These are phyloP conservation scores for Meriones psammophilus DNA, from an alignment of 2,797 vertebrate genomes.

Conservation along the genomic window DNA sequence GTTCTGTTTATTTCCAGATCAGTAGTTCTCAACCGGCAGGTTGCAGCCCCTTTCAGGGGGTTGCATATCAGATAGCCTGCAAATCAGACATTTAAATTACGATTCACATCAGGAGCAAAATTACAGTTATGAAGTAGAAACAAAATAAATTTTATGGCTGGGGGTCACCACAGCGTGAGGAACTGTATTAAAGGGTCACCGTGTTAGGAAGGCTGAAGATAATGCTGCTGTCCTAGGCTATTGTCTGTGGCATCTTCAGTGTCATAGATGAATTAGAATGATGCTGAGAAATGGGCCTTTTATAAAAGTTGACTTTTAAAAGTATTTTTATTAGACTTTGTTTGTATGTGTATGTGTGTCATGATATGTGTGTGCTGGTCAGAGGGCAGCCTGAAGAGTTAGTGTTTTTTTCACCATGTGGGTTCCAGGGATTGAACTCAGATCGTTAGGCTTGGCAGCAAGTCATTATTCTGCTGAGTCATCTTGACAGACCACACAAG, in stretches of 20 bases:
- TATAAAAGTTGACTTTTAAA: background rate
- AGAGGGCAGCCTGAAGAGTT: background rate
- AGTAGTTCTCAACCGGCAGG: background rate
- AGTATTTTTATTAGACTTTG: background rate
- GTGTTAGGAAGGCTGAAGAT: background rate
- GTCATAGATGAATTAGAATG: background rate
- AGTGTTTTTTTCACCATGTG: background rate
- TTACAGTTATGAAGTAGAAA: background rate
- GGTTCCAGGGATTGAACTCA: background rate
- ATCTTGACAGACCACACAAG: background rate
- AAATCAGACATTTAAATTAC: background rate
- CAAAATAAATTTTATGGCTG: background rate
- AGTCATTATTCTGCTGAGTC: background rate
- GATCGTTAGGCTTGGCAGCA: background rate
- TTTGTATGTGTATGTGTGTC: background rate
- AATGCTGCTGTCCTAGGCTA: rapidly evolving
- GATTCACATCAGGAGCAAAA: background rate
- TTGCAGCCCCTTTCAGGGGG: background rate
- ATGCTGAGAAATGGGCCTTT: background rate
- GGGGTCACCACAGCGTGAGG: background rate
- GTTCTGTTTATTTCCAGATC: background rate
- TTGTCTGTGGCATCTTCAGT: background rate
- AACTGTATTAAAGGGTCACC: background rate
- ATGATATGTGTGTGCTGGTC: background rate
- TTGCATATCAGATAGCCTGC: background rate